phyloP scores from a whole-genome alignment of 2,113 vertebrate genomes.

The Hipposideros armiger region DNA sequence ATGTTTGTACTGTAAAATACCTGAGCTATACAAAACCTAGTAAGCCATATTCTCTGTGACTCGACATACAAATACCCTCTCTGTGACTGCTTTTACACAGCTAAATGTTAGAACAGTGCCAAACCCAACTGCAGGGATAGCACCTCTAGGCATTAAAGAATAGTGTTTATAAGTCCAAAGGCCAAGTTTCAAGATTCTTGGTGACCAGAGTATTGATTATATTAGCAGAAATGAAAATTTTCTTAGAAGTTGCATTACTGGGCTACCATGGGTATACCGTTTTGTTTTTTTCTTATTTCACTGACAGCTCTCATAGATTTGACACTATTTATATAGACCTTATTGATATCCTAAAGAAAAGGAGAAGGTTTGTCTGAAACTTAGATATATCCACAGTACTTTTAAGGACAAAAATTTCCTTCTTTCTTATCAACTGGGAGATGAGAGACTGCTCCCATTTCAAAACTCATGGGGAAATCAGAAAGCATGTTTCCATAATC shows the following conservation, averaged over 20 bases:
- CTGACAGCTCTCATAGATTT: not conserved
- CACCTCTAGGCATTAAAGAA: not conserved
- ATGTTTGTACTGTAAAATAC: not conserved
- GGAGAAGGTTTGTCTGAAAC: not conserved
- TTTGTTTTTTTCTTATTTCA: not conserved
- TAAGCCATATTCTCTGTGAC: not conserved
- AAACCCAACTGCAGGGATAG: rapidly evolving
- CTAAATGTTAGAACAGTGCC: not conserved
- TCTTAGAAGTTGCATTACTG: not conserved
- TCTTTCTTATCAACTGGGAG: not conserved
- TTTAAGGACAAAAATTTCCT: rapidly evolving
- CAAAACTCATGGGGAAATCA: not conserved
- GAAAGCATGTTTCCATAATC: not conserved
- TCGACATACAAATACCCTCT: not conserved
- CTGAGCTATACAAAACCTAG: not conserved
- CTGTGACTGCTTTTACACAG: not conserved
- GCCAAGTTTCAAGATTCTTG: not conserved
- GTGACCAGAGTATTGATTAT: not conserved
- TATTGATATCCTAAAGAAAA: not conserved
- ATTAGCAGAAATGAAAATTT: not conserved
- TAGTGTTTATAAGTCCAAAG: not conserved
- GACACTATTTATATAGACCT: not conserved
- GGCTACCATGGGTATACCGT: not conserved
- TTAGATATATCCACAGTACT: not conserved
- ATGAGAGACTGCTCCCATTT: not conserved